A percentile compares a stretch with the other conserved stretches of the same genome.
Evolutionary conservation across 2,888 invertebrate species (phyloP).

Genomic region (Acrocyrtus sp.): DNA sequence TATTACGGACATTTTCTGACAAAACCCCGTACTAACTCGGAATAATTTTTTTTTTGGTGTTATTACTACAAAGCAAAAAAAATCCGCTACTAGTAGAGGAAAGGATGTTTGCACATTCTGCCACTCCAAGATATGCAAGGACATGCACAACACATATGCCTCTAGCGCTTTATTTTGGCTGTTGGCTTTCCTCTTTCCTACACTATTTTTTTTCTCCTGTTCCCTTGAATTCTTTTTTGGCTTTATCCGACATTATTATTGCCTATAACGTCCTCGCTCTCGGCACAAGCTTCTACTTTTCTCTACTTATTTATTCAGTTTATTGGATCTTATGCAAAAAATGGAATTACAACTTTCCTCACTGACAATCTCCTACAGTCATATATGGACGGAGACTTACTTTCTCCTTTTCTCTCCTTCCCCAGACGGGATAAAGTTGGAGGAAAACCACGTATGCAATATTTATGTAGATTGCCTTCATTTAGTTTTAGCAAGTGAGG

Average conservation of each 20-base stretch:
- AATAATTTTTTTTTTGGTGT: too few relatives aligned
- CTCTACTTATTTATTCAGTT: constrained; percentile 14
- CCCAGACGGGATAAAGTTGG: background rate
- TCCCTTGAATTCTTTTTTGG: background rate
- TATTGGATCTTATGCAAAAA: constrained; percentile 23
- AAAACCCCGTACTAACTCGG: too few relatives aligned
- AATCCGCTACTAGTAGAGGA: too few relatives aligned
- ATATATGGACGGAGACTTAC: too few relatives aligned
- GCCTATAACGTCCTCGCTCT: background rate
- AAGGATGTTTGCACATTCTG: background rate
- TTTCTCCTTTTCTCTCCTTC: too few relatives aligned
- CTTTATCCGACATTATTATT: background rate
- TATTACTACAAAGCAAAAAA: too few relatives aligned
- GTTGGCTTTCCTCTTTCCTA: too few relatives aligned
- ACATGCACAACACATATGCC: background rate
- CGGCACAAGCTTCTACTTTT: too few relatives aligned
- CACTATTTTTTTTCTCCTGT: constrained; percentile 2
- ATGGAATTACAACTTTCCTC: constrained; percentile 7
- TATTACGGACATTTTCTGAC: too few relatives aligned
- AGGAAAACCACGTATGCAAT: background rate
- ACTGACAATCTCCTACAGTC: background rate
- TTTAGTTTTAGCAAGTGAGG: too few relatives aligned
- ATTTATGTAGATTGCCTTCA: background rate
- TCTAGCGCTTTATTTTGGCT: too few relatives aligned
- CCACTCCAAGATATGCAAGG: background rate